A percentile compares a stretch with the other conserved stretches of the same genome.
These are phyloP conservation scores for Brienomyrus longianalis DNA, from an alignment of 2,113 vertebrate genomes.

Conservation along the genomic window DNA sequence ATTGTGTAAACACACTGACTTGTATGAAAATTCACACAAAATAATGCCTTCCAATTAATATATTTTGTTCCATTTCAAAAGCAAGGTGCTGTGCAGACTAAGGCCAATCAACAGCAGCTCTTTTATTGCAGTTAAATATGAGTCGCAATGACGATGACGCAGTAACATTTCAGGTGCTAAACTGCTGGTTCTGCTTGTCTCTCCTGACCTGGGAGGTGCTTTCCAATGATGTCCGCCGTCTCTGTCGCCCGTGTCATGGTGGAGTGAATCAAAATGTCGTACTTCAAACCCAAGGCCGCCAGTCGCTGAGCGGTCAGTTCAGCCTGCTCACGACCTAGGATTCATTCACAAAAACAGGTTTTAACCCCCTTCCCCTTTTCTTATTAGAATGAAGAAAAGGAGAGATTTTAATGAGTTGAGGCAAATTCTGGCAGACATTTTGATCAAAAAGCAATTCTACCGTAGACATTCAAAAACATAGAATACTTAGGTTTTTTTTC, in stretches of 20 bases:
- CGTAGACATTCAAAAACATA: not conserved
- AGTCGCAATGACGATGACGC: not conserved
- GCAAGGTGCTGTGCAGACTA: not conserved
- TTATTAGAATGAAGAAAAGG: not conserved
- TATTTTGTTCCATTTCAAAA: not conserved
- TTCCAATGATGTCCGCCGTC: conserved; percentile 85
- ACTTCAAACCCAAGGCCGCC: conserved; percentile 79
- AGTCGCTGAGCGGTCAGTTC: conserved; percentile 82
- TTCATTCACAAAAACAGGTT: not conserved
- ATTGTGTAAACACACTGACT: too few relatives aligned
- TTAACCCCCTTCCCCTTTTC: not conserved
- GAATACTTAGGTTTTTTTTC: not conserved
- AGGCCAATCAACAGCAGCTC: not conserved
- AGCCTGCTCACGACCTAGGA: conserved; percentile 83
- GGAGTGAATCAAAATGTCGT: conserved; percentile 80
- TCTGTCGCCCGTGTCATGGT: conserved; percentile 89
- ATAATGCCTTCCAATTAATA: not conserved
- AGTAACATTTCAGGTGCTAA: not conserved
- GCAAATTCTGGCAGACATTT: not conserved
- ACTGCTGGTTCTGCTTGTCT: not conserved
- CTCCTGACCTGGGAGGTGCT: conserved; percentile 76
- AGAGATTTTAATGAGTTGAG: not conserved
- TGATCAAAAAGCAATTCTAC: not conserved
- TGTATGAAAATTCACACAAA: not conserved
- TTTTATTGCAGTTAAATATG: not conserved